A percentile compares a stretch with the other conserved stretches of the same genome.
These are phyloP conservation scores for Chrysocyon brachyurus DNA, from an alignment of 2,797 vertebrate genomes.

Conservation along the genomic window DNA sequence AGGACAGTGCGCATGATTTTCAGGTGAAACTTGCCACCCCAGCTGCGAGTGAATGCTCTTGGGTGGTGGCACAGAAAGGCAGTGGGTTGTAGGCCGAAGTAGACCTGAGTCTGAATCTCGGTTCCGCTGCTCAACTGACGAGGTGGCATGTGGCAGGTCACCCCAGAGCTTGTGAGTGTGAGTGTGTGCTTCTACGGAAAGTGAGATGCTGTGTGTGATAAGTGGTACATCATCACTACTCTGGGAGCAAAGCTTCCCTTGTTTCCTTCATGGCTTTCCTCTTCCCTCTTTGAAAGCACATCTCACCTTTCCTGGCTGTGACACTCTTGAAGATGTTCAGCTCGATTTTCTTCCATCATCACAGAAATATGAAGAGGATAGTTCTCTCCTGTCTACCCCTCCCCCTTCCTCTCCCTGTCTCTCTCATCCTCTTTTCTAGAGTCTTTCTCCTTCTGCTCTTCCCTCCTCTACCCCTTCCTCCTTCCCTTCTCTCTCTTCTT, in stretches of 20 bases:
- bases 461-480: rapidly evolving
- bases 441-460: rapidly evolving
- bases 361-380: not conserved
- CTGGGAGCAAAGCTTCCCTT: rapidly evolving
- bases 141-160: rapidly evolving
- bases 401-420: rapidly evolving
- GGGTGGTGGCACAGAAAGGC: not conserved
- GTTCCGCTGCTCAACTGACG: not conserved
- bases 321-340: not conserved
- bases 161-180: rapidly evolving
- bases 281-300: not conserved
- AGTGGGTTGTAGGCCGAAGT: too few relatives aligned
- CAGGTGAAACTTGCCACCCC: not conserved
- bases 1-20: not conserved
- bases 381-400: too few relatives aligned
- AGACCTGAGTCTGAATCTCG: not conserved
- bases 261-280: not conserved
- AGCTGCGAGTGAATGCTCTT: not conserved
- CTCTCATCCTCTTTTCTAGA: rapidly evolving
- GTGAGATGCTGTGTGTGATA: rapidly evolving
- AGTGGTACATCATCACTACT: rapidly evolving
- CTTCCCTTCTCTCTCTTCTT: not conserved
- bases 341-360: not conserved
- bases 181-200: not conserved
- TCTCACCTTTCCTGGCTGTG: not conserved